phyloP scores from a whole-genome alignment of 2,888 invertebrate genomes.

The Parelbella ahira region DNA sequence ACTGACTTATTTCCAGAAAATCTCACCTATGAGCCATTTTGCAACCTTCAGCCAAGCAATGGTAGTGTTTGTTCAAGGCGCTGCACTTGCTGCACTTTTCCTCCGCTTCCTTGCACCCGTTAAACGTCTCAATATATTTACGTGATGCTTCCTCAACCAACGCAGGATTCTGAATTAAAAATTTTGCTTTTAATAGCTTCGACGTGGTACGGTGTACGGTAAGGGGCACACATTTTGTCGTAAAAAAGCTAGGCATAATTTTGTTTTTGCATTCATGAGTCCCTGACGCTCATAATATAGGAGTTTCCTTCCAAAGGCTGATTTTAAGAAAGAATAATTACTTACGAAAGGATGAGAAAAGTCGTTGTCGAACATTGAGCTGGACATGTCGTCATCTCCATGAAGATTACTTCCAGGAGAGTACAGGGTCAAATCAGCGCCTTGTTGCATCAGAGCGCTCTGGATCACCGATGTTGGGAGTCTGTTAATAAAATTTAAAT shows the following conservation, averaged over 20 bases:
- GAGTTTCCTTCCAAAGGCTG: no score
- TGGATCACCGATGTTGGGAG: slow-evolving; percentile 71
- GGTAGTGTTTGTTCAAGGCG: slow-evolving; percentile 90
- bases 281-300: no score
- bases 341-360: slow-evolving; percentile 67
- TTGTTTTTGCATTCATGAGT: no score
- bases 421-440: slow-evolving; percentile 69
- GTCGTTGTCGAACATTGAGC: slow-evolving; percentile 59
- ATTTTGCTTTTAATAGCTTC: no score
- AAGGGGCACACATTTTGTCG: no score
- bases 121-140: slow-evolving; percentile 73
- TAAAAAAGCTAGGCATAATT: no score
- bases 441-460: slow-evolving; percentile 70
- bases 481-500: slow-evolving; percentile 43
- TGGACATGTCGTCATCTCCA: slow-evolving; percentile 69
- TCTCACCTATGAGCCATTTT: slow-evolving; percentile 85
- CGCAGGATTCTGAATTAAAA: slow-evolving; percentile 70
- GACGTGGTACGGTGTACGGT: no score
- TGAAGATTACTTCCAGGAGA: slow-evolving; percentile 66
- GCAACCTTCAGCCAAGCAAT: slow-evolving; percentile 90
- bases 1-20: no score
- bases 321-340: no score
- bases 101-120: slow-evolving; percentile 73
- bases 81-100: slow-evolving; percentile 79
- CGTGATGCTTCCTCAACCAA: slow-evolving; percentile 79